Evolutionary conservation across 2,797 vertebrate genomes (phyloP).

Genomic region (Neosilurus hyrtlii): DNA sequence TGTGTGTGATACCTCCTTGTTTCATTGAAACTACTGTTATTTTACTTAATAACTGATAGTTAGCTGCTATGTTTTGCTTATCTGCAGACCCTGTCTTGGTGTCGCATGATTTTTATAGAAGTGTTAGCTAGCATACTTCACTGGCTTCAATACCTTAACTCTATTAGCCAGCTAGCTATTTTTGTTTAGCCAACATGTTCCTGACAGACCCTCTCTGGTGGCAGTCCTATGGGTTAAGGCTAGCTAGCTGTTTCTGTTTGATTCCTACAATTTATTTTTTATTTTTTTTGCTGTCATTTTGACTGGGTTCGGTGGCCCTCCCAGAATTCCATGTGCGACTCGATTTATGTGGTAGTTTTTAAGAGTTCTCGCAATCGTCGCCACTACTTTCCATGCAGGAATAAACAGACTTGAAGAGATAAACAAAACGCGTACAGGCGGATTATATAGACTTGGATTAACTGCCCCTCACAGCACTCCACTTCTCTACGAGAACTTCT

Average conservation of each 20-base stretch:
- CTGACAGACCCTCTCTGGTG: background rate
- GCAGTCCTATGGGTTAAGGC: background rate
- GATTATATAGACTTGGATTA: too few relatives aligned
- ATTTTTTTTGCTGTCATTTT: background rate
- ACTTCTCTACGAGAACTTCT: too few relatives aligned
- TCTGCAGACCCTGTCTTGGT: background rate
- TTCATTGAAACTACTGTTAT: slow-evolving; percentile 40
- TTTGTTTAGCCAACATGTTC: background rate
- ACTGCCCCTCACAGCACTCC: too few relatives aligned
- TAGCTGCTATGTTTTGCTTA: background rate
- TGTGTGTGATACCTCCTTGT: background rate
- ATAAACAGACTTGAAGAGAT: too few relatives aligned
- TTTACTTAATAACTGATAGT: background rate
- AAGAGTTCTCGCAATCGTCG: too few relatives aligned
- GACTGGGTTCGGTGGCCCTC: too few relatives aligned
- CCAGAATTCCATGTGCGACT: too few relatives aligned
- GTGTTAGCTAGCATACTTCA: background rate
- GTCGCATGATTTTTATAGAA: background rate
- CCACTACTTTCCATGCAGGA: too few relatives aligned
- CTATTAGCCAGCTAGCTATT: background rate
- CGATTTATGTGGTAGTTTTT: too few relatives aligned
- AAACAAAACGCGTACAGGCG: too few relatives aligned
- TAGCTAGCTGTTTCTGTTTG: background rate
- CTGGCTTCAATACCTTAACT: background rate
- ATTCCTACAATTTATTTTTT: background rate